A percentile compares a stretch with the other conserved stretches of the same genome.
These are phyloP conservation scores for Cosmorhoe ocellata DNA, from an alignment of 2,888 invertebrate genomes.

Conservation along the genomic window DNA sequence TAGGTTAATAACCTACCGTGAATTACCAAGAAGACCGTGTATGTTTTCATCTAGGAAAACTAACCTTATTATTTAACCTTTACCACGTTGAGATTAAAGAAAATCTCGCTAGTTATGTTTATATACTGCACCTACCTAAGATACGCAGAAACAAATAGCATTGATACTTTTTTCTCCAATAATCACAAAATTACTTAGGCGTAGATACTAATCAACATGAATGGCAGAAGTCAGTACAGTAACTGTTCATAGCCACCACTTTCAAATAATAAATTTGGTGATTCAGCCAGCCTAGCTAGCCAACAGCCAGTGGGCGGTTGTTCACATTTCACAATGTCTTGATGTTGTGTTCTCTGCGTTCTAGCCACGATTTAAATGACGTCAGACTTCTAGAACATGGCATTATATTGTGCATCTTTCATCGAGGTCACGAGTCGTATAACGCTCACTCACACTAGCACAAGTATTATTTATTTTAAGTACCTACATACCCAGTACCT, in stretches of 20 bases:
- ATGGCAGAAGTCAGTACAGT: slow-evolving; percentile 73
- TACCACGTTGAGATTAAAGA: slow-evolving; percentile 36
- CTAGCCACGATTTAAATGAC: slow-evolving; percentile 69
- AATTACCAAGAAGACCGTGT: no score
- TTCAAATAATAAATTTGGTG: slow-evolving; percentile 67
- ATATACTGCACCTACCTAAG: slow-evolving; percentile 81
- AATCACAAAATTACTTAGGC: slow-evolving; percentile 64
- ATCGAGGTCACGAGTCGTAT: slow-evolving; percentile 73
- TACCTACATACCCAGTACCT: no score
- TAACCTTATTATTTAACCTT: no score
- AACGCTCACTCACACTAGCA: slow-evolving; percentile 71
- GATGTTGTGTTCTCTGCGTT: slow-evolving; percentile 63
- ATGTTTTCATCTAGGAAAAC: no score
- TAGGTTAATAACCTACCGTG: no score
- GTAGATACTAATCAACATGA: slow-evolving; percentile 72
- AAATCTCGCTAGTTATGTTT: slow-evolving; percentile 39
- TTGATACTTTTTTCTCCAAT: slow-evolving; percentile 68
- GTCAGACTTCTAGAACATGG: slow-evolving; percentile 78
- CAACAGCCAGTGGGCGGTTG: slow-evolving; percentile 76
- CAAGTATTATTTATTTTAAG: slow-evolving; percentile 33
- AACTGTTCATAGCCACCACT: slow-evolving; percentile 79
- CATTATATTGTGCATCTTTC: slow-evolving; percentile 56
- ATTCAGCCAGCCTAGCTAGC: slow-evolving; percentile 61
- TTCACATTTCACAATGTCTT: slow-evolving; percentile 82
- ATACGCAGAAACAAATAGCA: slow-evolving; percentile 75